These are phyloP conservation scores for Pelusios castaneus DNA, from an alignment of 2,113 vertebrate species.

Conservation along the genomic window DNA sequence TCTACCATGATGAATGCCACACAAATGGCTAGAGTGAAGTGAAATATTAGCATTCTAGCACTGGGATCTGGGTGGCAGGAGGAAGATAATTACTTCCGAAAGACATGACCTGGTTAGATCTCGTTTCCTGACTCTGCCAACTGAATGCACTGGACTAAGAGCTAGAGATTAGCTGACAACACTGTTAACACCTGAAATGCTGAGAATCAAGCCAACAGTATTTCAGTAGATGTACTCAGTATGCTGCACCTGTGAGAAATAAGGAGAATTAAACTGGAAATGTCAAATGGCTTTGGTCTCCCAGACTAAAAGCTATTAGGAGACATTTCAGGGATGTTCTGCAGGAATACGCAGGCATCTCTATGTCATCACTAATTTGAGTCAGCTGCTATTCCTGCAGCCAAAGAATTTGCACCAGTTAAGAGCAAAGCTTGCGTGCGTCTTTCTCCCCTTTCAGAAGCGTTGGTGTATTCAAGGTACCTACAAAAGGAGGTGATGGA, in stretches of 20 bases:
- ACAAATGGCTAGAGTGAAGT: not conserved
- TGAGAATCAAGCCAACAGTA: not conserved
- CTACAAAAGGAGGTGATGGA: not conserved
- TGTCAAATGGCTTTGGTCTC: not conserved
- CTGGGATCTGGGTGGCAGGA: not conserved
- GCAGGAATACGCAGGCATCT: not conserved
- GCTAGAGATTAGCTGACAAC: not conserved
- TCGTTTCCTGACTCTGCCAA: not conserved
- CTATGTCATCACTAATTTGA: not conserved
- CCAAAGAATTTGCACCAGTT: not conserved
- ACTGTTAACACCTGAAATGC: not conserved
- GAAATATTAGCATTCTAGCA: not conserved
- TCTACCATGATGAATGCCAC: not conserved
- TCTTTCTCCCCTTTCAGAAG: not conserved
- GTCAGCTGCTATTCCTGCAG: not conserved
- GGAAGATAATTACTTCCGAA: not conserved
- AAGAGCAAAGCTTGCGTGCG: not conserved
- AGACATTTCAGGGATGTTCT: not conserved
- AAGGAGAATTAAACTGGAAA: not conserved
- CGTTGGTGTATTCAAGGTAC: not conserved
- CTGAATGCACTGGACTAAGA: not conserved
- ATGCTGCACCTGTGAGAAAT: not conserved
- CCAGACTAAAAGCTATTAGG: not conserved
- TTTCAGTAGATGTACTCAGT: not conserved
- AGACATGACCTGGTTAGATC: not conserved